Evolutionary conservation across 2,797 vertebrate genomes (phyloP), one percentile per base, ranked within the genome.

Genomic region (Halcyon smyrnensis): DNA sequence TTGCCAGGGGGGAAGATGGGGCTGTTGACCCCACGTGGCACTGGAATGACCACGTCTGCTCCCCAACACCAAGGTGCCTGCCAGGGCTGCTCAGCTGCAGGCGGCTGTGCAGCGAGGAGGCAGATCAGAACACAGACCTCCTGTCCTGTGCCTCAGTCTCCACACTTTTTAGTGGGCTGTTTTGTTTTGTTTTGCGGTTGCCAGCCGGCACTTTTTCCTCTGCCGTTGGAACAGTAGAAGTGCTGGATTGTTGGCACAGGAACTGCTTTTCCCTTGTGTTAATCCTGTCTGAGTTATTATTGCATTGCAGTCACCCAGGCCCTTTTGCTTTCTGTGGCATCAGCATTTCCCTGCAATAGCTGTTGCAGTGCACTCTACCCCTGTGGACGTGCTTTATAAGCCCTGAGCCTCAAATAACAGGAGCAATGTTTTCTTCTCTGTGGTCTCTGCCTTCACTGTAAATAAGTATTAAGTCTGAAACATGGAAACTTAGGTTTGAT

Each of bases 281-380:
- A 96, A 96, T 97, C 95, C 96, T 87, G 96, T 95, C 96, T 97
- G 96, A 34, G 92, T 97, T 97, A 96, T 97, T 96, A 96, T 96
- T 90, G 82, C 82, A 36, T 59, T 90, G 82, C 94, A 93, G 94
- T 89, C 92, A 89, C 71, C 93, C 87, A 11, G 56, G 73, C 78
- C 87, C 73, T 80, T 87, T 74, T 91, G 93, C 82, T 98, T 97
- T 96, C 86, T 97, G 97, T 95, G 96, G 88, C 82, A 94, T 98
- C 98, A 98, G 97, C 97, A 82, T 76, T 98, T 97, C 96, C 92
- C 89, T 87, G 93, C 93, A 91, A 90, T 32, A 90, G 96, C 50
- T 20, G 73, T 43, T 73, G 70, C 36, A 84, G 68, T 5, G 12
- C 18, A 51, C 94, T 92, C 25, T 96, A 97, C 92, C 94, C 91